Conservation (phyloP, 2,888 invertebrate genomes). For the Plagiodera versicolora region DNA sequence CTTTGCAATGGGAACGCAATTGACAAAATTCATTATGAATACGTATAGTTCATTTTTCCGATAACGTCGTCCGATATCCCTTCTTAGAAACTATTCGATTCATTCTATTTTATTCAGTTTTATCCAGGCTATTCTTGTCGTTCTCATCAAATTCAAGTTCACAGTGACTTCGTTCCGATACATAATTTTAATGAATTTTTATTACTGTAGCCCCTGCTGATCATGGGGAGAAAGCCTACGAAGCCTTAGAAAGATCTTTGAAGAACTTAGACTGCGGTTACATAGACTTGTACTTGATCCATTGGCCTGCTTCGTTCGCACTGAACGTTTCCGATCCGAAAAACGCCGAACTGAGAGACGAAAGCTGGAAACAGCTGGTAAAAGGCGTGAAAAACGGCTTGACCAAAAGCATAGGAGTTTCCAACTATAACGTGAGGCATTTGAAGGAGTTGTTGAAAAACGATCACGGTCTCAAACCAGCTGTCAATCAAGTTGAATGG, state of each 20-base stretch:
- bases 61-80: too few species aligned
- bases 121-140: too few species aligned
- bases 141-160: too few species aligned
- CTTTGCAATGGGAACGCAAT: too few species aligned
- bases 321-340: conserved; percentile 57
- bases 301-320: conserved; percentile 74
- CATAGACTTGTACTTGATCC: conserved; percentile 78
- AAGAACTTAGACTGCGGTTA: conserved; percentile 65
- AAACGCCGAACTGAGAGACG: conserved; percentile 60
- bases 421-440: conserved; percentile 75
- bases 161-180: too few species aligned
- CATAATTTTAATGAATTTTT: too few species aligned
- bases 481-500: conserved; percentile 69
- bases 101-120: too few species aligned
- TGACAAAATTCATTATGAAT: too few species aligned
- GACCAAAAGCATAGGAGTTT: conserved; percentile 73
- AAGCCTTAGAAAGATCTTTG: conserved; percentile 63
- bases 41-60: too few species aligned
- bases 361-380: conserved; percentile 70
- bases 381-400: conserved; percentile 64
- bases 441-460: conserved; percentile 63
- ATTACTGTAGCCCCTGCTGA: conserved; percentile 62
- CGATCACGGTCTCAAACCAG: conserved; percentile 63
- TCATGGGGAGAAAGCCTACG: conserved; percentile 58
- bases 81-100: too few species aligned